Evolutionary conservation across 2,113 vertebrate genomes (phyloP), one percentile per base, ranked within the genome.

Genomic region (Leucoraja erinaceus): DNA sequence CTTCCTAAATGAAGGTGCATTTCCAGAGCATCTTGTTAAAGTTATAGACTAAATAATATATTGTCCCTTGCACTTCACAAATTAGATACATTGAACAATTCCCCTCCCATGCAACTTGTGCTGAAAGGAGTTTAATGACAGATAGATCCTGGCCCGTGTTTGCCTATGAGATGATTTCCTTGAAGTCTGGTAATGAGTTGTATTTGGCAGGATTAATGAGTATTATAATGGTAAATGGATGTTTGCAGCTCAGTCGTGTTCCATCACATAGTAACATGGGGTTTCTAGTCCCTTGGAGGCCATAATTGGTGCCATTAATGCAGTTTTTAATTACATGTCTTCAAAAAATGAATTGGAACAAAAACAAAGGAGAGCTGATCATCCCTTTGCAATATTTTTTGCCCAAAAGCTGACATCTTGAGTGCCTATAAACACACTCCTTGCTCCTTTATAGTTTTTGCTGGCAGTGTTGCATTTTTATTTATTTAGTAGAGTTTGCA

Each of bases 181-280:
- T 97, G 97, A 97, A 97, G 97, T 97, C 97, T 96, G 96, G 94
- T 98, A 98, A 99, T 97, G 98, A 98, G 98, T 98, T 97, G 97
- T 97, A 97, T 98, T 98, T 98, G 98, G 97, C 97, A 98, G 98
- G 97, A 99, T 99, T 98, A 98, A 98, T 98, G 98, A 98, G 97
- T 96, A 97, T 97, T 97, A 96, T 96, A 97, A 98, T 96, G 96
- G 97, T 97, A 97, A 98, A 98, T 98, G 97, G 97, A 97, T 98
- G 97, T 97, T 98, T 96, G 97, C 96, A 96, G 96, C 97, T 96
- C 96, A 95, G 95, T 97, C 97, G 97, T 97, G 97, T 97, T 98
- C 97, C 97, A 98, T 98, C 98, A 98, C 96, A 95, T 93, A 97
- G 97, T 97, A 97, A 96, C 96, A 96, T 97, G 97, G 96, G 97